Conservation (phyloP, 2,797 vertebrate genomes). For the Melanotaenia trifasciata region DNA sequence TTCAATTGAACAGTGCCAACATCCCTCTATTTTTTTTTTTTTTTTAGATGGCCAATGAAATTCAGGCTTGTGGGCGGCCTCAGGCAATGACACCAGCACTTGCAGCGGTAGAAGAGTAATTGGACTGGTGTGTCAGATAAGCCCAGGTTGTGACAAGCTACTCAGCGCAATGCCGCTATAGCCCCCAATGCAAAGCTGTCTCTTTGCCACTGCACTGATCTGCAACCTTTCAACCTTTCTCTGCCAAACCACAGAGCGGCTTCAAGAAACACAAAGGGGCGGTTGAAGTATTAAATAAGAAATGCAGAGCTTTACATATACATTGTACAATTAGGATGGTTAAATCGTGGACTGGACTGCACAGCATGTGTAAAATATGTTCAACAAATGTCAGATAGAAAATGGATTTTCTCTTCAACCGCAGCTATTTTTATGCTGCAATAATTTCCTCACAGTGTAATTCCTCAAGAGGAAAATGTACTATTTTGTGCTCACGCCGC, state of each 20-base stretch:
- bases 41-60: constrained; percentile 70
- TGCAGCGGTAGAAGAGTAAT: constrained; percentile 54
- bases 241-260: constrained; percentile 1
- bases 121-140: constrained; percentile 59
- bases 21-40: constrained; percentile 68
- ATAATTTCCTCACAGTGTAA: not conserved
- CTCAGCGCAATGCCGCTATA: constrained; percentile 30
- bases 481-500: constrained; percentile 4
- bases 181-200: constrained; percentile 18
- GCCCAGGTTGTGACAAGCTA: constrained; percentile 52
- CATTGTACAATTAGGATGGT: constrained; percentile 44
- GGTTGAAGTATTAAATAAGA: constrained; percentile 19
- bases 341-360: constrained; percentile 11
- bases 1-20: constrained; percentile 76
- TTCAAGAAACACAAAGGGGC: not conserved
- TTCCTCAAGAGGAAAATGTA: constrained; percentile 8
- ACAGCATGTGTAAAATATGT: constrained; percentile 29
- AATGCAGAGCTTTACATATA: constrained; percentile 6
- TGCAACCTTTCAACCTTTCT: constrained; percentile 18
- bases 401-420: constrained; percentile 36
- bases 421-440: constrained; percentile 11
- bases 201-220: constrained; percentile 29
- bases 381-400: constrained; percentile 38
- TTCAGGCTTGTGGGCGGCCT: constrained; percentile 49
- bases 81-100: constrained; percentile 49